These are phyloP conservation scores for Hippopotamus amphibius DNA, from an alignment of 2,113 vertebrate genomes.

Conservation along the genomic window DNA sequence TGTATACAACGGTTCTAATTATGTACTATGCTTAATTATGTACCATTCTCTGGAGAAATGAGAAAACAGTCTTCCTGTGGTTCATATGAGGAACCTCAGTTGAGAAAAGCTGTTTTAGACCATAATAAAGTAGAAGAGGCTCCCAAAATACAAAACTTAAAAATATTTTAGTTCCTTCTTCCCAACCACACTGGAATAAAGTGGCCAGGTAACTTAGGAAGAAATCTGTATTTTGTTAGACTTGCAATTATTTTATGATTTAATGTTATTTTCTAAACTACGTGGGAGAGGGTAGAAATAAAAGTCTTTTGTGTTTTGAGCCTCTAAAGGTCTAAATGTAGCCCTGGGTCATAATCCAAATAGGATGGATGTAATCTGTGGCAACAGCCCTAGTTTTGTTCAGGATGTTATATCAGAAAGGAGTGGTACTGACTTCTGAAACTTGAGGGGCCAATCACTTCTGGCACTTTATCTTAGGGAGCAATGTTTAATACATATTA, in stretches of 20 bases:
- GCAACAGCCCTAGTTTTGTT: not conserved
- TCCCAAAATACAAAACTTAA: slow-evolving; percentile 6
- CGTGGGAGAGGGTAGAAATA: not conserved
- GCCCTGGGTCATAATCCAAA: not conserved
- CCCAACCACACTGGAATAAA: not conserved
- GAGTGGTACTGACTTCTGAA: not conserved
- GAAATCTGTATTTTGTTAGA: not conserved
- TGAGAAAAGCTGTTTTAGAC: slow-evolving; percentile 27
- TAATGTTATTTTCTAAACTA: slow-evolving; percentile 45
- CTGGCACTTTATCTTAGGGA: not conserved
- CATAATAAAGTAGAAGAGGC: not conserved
- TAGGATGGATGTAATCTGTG: not conserved
- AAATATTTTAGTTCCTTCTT: not conserved
- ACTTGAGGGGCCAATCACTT: not conserved
- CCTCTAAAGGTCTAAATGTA: not conserved
- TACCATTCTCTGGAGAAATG: not conserved
- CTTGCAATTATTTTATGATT: slow-evolving; percentile 28
- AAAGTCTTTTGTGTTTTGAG: not conserved
- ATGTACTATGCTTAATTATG: not conserved
- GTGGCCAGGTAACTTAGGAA: not conserved
- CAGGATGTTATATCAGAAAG: slow-evolving; percentile 31
- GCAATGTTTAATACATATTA: not conserved
- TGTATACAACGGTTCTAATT: not conserved
- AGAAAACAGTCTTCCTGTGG: not conserved
- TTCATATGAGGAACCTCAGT: not conserved